A percentile compares a stretch with the other conserved stretches of the same genome.
These are phyloP conservation scores for Varanus salvator DNA, from an alignment of 2,113 vertebrate species.

Conservation along the genomic window DNA sequence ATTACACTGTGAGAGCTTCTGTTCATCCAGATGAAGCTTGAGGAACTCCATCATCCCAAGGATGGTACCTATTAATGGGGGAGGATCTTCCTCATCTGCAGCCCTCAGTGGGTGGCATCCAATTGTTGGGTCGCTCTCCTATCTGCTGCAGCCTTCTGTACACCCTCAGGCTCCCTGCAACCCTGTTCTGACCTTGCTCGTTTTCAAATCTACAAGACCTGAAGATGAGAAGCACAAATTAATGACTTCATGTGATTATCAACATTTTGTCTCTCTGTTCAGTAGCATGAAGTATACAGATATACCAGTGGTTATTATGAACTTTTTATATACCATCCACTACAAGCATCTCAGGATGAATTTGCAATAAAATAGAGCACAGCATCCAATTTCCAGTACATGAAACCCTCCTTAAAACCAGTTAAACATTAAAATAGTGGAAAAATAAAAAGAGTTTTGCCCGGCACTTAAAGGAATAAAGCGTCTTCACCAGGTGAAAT, in stretches of 20 bases:
- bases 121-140: too few relatives aligned
- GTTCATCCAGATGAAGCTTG: background rate
- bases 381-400: too few relatives aligned
- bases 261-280: background rate
- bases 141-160: too few relatives aligned
- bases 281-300: background rate
- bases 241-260: background rate
- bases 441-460: too few relatives aligned
- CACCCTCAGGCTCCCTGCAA: too few relatives aligned
- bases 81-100: background rate
- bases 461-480: too few relatives aligned
- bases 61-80: background rate
- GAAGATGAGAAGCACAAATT: background rate
- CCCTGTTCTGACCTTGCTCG: background rate
- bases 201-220: background rate
- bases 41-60: background rate
- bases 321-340: background rate
- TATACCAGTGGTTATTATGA: background rate
- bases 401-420: too few relatives aligned
- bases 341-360: too few relatives aligned
- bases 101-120: too few relatives aligned
- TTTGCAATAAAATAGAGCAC: too few relatives aligned
- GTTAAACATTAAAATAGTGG: too few relatives aligned
- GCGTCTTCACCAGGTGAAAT: too few relatives aligned
- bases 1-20: background rate